These are phyloP conservation scores for Papilio demoleus DNA, from an alignment of 2,888 invertebrate species.

Conservation along the genomic window DNA sequence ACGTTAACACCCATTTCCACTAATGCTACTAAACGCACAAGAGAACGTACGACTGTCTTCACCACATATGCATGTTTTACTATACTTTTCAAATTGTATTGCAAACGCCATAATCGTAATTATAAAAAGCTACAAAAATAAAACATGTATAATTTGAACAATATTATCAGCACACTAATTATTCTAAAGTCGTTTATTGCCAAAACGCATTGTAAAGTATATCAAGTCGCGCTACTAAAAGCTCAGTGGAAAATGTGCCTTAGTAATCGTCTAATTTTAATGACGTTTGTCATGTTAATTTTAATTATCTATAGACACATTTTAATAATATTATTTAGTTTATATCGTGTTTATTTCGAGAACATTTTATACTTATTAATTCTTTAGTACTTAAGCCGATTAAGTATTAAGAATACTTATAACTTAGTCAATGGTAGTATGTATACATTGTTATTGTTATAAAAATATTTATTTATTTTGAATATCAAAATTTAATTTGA, in stretches of 20 bases:
- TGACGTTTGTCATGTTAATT: constrained; percentile 4
- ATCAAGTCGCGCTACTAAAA: not conserved
- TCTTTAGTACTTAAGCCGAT: not conserved
- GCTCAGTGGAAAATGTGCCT: not conserved
- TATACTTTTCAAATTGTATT: not conserved
- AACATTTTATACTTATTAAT: not conserved
- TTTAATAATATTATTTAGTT: constrained; percentile 30
- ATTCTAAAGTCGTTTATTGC: no score
- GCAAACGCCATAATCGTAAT: no score
- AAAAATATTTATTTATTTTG: no score
- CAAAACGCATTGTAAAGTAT: no score
- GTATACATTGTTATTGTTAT: no score
- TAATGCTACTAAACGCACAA: not conserved
- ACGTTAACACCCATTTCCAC: not conserved
- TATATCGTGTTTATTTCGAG: not conserved
- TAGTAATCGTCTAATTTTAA: constrained; percentile 31
- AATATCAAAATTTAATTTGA: no score
- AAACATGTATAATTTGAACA: no score
- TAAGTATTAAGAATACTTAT: no score
- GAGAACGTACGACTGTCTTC: not conserved
- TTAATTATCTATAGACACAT: constrained; percentile 22
- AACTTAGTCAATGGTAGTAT: no score
- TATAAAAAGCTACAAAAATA: no score
- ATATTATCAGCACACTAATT: no score
- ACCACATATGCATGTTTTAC: not conserved